Percentiles rank a stretch among this genome's conserved stretches.
Conservation (phyloP, 30 jellyfish, hydroid and myxozoan genomes). For the Hydractinia symbiolongicarpus region DNA sequence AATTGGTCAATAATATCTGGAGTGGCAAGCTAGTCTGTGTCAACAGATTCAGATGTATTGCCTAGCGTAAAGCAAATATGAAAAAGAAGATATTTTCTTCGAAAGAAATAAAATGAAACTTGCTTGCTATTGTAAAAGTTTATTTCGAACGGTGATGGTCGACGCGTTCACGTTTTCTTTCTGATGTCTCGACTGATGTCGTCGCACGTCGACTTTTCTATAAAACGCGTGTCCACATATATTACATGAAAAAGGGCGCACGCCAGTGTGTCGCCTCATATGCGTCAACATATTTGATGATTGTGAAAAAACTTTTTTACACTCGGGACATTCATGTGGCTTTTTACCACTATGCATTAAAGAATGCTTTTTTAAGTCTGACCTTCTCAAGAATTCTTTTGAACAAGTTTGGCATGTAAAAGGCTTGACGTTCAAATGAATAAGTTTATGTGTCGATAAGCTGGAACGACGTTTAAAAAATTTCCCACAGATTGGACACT, state of each 20-base stretch:
- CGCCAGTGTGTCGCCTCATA: slow-evolving; percentile 83
- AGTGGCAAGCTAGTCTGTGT: too few relatives aligned
- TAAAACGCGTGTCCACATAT: slow-evolving; percentile 82
- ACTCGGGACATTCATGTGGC: slow-evolving; percentile 82
- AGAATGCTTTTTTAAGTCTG: slow-evolving; percentile 74
- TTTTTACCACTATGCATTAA: slow-evolving; percentile 88
- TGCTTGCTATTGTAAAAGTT: not conserved
- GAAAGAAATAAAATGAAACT: not conserved
- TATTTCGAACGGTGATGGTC: not conserved
- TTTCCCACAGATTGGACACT: slow-evolving; percentile 50
- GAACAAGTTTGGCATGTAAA: slow-evolving; percentile 62
- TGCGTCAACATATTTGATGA: slow-evolving; percentile 83
- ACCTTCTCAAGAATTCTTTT: slow-evolving; percentile 68
- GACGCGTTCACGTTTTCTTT: slow-evolving; percentile 22
- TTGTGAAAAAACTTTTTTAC: slow-evolving; percentile 76
- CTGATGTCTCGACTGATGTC: slow-evolving; percentile 49
- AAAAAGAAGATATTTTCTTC: not conserved
- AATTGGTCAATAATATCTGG: too few relatives aligned
- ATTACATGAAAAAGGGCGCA: slow-evolving; percentile 80
- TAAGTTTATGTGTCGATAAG: slow-evolving; percentile 73
- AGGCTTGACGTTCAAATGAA: slow-evolving; percentile 76
- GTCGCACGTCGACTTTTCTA: slow-evolving; percentile 51
- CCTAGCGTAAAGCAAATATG: too few relatives aligned
- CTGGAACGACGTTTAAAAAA: slow-evolving; percentile 61
- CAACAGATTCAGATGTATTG: too few relatives aligned